Conservation (phyloP, 2,113 vertebrate species). For the Hippopotamus amphibius region DNA sequence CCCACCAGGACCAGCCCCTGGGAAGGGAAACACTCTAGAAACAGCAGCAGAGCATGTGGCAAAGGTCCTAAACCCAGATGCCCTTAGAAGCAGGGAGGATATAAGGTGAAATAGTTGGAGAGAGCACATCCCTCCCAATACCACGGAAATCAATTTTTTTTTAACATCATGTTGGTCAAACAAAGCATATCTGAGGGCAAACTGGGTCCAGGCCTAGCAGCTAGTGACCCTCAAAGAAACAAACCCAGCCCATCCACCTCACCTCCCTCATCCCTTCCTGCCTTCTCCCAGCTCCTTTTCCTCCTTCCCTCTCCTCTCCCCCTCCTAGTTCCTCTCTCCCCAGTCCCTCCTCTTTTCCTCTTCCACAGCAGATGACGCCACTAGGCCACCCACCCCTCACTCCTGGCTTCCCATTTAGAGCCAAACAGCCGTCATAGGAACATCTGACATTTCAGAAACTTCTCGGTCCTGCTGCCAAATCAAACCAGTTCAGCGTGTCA, state of each 20-base stretch:
- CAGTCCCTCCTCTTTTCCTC: background rate
- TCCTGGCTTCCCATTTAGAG: conserved; percentile 25
- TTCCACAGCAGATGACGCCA: background rate
- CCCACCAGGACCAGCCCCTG: background rate
- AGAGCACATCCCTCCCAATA: background rate
- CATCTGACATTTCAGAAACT: conserved; percentile 70
- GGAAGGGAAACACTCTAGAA: background rate
- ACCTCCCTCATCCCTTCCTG: background rate
- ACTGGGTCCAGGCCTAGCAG: background rate
- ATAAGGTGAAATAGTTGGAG: background rate
- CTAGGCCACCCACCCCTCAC: background rate
- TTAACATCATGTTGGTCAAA: background rate
- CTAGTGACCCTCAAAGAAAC: background rate
- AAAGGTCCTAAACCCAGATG: background rate
- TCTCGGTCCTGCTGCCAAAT: conserved; percentile 57
- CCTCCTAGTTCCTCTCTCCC: background rate
- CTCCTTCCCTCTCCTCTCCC: background rate
- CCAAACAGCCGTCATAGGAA: conserved; percentile 60
- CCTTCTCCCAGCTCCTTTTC: background rate
- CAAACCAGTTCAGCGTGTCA: conserved; percentile 17
- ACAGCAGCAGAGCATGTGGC: background rate
- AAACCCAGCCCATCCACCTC: background rate
- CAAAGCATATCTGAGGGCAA: background rate
- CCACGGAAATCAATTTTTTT: background rate
- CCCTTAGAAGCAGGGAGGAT: background rate